Conservation (phyloP, 2,113 vertebrate genomes). For the Coptodon bakossiorum region DNA sequence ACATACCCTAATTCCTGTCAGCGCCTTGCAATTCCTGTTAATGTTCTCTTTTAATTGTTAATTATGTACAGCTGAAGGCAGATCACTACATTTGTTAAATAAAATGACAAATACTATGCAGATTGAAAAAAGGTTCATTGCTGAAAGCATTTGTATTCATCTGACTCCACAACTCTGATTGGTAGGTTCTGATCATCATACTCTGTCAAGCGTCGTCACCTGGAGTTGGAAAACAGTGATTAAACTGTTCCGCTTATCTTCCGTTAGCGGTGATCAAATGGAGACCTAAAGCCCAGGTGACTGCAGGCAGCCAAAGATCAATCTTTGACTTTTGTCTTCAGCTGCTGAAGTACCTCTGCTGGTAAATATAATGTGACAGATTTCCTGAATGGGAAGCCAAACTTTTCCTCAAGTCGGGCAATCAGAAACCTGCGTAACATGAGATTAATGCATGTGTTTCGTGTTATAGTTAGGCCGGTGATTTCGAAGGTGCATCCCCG, state of each 20-base stretch:
- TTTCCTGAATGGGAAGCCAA: background rate
- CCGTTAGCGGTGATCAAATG: background rate
- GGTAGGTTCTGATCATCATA: background rate
- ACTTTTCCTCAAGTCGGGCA: background rate
- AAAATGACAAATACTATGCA: background rate
- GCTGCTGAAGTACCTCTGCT: background rate
- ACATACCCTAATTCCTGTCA: background rate
- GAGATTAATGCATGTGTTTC: background rate
- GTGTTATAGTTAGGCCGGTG: background rate
- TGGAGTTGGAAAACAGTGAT: background rate
- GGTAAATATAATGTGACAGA: background rate
- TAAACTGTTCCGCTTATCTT: background rate
- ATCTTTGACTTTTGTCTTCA: background rate
- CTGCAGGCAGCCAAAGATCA: background rate
- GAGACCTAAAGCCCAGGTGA: background rate
- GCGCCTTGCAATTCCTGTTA: background rate
- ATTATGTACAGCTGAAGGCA: background rate
- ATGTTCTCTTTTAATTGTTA: background rate
- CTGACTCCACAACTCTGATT: background rate
- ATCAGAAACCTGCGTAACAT: background rate
- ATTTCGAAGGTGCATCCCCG: background rate
- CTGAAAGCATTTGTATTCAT: background rate
- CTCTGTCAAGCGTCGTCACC: background rate
- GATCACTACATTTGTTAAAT: background rate
- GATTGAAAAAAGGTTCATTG: background rate